Percentiles rank a stretch among this genome's conserved stretches.
phyloP scores from a whole-genome alignment of 2,797 vertebrate species.

The Morus bassanus region DNA sequence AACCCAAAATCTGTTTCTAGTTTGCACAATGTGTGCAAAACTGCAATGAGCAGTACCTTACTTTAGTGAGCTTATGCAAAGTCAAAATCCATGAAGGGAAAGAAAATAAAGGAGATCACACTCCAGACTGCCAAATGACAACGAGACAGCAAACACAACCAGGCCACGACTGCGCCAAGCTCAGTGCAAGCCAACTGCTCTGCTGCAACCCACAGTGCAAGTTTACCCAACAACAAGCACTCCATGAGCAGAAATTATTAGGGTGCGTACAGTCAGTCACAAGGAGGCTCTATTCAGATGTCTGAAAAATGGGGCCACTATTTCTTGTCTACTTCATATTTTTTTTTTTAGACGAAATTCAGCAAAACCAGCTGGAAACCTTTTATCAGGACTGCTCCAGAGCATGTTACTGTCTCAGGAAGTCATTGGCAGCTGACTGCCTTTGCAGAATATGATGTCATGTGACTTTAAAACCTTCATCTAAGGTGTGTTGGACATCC shows the following conservation, averaged over 20 bases:
- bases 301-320: neutral
- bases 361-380: neutral
- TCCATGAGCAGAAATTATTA: neutral
- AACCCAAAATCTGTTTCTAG: neutral
- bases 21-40: neutral
- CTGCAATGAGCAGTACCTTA: neutral
- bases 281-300: neutral
- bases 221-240: neutral
- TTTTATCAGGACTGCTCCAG: neutral
- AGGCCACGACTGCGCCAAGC: fast-evolving
- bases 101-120: neutral
- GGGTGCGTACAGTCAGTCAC: neutral
- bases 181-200: neutral
- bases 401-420: neutral
- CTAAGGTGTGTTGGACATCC: neutral
- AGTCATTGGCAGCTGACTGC: neutral
- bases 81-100: neutral
- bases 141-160: neutral
- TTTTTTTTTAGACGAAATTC: neutral
- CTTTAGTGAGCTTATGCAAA: neutral
- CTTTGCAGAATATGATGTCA: neutral
- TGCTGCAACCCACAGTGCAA: neutral
- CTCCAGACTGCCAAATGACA: neutral
- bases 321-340: neutral
- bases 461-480: neutral